These are phyloP conservation scores for Catharus ustulatus DNA, from an alignment of 2,797 vertebrate species.

Conservation along the genomic window DNA sequence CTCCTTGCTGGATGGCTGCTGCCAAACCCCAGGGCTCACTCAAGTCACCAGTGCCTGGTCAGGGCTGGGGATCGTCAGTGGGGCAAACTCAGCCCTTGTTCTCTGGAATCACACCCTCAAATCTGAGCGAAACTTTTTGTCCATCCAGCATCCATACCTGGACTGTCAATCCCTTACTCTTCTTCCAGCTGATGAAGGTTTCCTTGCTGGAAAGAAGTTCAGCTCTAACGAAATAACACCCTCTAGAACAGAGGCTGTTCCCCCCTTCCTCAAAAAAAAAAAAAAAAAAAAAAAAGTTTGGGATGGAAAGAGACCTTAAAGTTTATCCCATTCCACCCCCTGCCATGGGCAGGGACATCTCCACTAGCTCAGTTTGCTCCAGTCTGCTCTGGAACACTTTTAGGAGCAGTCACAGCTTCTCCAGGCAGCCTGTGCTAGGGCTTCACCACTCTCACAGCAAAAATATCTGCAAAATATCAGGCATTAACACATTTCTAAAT, in stretches of 20 bases:
- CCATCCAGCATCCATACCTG: no score
- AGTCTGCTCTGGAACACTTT: neutral
- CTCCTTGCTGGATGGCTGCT: neutral
- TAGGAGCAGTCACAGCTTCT: neutral
- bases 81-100: rapidly evolving
- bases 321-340: rapidly evolving
- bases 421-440: neutral
- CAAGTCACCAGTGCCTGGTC: neutral
- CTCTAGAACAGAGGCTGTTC: neutral
- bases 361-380: neutral
- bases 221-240: neutral
- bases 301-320: neutral
- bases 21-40: neutral
- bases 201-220: neutral
- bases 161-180: neutral
- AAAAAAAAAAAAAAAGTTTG: neutral
- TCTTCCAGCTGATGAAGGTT: neutral
- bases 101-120: neutral
- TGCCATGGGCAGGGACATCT: neutral
- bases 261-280: neutral
- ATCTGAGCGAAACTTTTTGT: rapidly evolving
- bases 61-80: neutral
- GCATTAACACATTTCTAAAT: neutral
- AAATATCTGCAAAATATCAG: neutral
- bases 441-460: neutral